phyloP scores from a whole-genome alignment of 37 sponge, comb jelly and placozoan species.

The Halichondria panicea region DNA sequence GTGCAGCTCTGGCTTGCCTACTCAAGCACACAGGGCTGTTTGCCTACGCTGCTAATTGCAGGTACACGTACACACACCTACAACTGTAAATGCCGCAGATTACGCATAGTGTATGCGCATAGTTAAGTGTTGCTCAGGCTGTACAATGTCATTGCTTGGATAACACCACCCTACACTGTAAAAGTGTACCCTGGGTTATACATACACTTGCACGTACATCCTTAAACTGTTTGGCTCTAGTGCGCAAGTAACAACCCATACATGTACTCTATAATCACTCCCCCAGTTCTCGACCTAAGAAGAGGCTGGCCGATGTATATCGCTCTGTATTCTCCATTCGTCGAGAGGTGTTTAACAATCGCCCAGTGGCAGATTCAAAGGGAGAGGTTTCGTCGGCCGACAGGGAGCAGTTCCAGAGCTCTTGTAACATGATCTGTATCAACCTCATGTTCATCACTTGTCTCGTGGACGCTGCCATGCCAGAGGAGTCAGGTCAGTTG shows the following conservation, averaged over 20 bases:
- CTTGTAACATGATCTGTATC: conserved; percentile 55
- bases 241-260: background rate
- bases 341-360: conserved; percentile 40
- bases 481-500: conserved; percentile 53
- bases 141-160: too few relatives aligned
- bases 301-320: conserved; percentile 56
- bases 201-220: too few relatives aligned
- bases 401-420: conserved; percentile 20
- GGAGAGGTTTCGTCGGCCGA: conserved; percentile 7
- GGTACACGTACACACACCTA: too few relatives aligned
- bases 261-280: background rate
- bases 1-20: conserved; percentile 68
- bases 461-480: conserved; percentile 40
- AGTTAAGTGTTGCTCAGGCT: too few relatives aligned
- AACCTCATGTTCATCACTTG: conserved; percentile 54
- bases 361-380: conserved; percentile 38
- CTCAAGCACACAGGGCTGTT: conserved; percentile 66
- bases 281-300: conserved; percentile 39
- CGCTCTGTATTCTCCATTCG: conserved; percentile 57
- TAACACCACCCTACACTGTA: too few relatives aligned
- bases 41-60: conserved; percentile 9
- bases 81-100: too few relatives aligned
- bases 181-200: too few relatives aligned
- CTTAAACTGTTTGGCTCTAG: too few relatives aligned
- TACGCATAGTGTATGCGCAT: too few relatives aligned